A percentile compares a stretch with the other conserved stretches of the same genome.
Conservation (phyloP, 2,888 invertebrate species). For the Plebejus anna region DNA sequence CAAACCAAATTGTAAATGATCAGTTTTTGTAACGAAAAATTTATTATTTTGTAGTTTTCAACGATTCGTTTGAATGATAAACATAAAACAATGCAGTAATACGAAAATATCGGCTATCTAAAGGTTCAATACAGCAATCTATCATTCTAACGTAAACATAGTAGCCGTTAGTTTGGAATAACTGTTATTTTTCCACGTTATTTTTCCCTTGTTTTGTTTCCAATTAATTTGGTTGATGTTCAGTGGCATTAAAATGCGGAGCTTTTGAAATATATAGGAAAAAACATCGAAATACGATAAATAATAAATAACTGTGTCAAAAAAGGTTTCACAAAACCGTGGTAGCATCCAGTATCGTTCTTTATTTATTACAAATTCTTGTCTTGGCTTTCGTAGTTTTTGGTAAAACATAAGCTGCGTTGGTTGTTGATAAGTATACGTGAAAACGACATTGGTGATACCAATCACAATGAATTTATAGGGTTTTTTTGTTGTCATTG, state of each 20-base stretch:
- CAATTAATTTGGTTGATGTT: neutral
- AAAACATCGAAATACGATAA: neutral
- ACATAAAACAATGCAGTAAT: neutral
- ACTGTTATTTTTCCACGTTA: neutral
- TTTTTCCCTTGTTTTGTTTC: neutral
- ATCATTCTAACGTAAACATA: neutral
- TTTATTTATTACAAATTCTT: too few species aligned
- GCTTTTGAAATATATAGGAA: neutral
- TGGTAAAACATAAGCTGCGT: too few species aligned
- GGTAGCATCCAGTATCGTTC: too few species aligned
- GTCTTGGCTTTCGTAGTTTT: too few species aligned
- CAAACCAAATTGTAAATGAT: too few species aligned
- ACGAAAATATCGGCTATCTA: neutral
- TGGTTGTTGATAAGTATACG: too few species aligned
- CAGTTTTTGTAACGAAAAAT: neutral
- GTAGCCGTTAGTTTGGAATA: neutral
- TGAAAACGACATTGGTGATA: too few species aligned
- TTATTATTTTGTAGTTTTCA: too few species aligned
- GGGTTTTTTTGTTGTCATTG: too few species aligned
- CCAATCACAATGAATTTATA: too few species aligned
- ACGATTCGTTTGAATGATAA: neutral
- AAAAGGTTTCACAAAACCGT: too few species aligned
- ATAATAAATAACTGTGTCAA: neutral
- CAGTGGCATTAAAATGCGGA: neutral
- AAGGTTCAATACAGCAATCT: neutral